Percentiles rank a stretch among this genome's conserved stretches.
Conservation (phyloP, 1,140 invertebrate species). For the Drosophila chauvacae region DNA sequence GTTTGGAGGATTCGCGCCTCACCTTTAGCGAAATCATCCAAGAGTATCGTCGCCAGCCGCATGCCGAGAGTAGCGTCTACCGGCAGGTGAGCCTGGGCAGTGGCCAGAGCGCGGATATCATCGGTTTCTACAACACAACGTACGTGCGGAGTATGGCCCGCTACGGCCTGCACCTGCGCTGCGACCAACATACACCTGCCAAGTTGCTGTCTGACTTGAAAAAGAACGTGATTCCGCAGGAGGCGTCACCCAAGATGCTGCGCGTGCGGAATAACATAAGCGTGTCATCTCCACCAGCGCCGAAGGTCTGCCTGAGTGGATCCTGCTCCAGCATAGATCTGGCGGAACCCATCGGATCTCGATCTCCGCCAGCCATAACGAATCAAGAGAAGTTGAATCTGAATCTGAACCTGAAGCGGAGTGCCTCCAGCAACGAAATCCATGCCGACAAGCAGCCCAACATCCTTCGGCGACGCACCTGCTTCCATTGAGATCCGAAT, state of each 20-base stretch:
- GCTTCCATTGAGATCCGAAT: slow-evolving; percentile 26
- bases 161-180: slow-evolving; percentile 23
- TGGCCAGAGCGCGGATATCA: slow-evolving; percentile 45
- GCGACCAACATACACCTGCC: slow-evolving; percentile 2
- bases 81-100: slow-evolving; percentile 90
- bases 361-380: neutral
- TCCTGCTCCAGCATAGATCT: slow-evolving; percentile 14
- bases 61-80: slow-evolving; percentile 95
- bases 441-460: slow-evolving; percentile 43
- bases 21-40: slow-evolving; percentile 96
- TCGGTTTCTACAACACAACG: slow-evolving; percentile 59
- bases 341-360: neutral
- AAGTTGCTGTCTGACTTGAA: neutral
- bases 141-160: slow-evolving; percentile 46
- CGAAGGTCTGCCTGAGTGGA: slow-evolving; percentile 6
- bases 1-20: slow-evolving; percentile 86
- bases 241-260: neutral
- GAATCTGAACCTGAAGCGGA: slow-evolving; percentile 44
- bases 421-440: slow-evolving; percentile 39
- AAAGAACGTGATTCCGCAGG: neutral
- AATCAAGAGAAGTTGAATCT: neutral
- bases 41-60: slow-evolving; percentile 94
- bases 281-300: slow-evolving; percentile 19
- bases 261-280: slow-evolving; percentile 23
- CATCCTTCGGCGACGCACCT: slow-evolving; percentile 50